Evolutionary conservation across 2,113 vertebrate genomes (phyloP).

Genomic region (Rhinoptilus africanus): DNA sequence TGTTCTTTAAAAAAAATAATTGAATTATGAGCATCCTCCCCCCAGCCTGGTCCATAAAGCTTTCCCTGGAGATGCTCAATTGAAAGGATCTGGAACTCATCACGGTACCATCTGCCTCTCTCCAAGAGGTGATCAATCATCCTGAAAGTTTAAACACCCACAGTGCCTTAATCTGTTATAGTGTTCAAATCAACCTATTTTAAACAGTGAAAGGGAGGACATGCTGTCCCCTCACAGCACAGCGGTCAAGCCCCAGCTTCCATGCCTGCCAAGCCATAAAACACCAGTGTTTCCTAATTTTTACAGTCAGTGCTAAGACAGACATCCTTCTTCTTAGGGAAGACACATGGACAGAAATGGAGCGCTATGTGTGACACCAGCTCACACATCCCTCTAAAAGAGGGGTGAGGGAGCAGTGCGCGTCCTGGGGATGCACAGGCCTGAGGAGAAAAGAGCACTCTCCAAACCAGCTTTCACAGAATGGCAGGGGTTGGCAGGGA

Average conservation of each 20-base stretch:
- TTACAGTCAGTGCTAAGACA: background rate
- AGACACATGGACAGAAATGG: background rate
- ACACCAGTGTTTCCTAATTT: background rate
- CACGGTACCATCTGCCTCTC: constrained; percentile 52
- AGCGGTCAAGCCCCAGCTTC: background rate
- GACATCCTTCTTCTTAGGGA: background rate
- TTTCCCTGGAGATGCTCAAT: constrained; percentile 25
- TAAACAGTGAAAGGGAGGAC: constrained; percentile 6
- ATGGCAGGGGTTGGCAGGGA: too few species aligned
- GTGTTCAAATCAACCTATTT: constrained; percentile 3
- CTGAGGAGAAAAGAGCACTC: background rate
- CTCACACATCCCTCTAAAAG: rapidly evolving
- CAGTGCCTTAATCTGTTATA: background rate
- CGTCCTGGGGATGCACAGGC: rapidly evolving
- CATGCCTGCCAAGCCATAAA: background rate
- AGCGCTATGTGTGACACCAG: background rate
- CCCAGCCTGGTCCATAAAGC: constrained; percentile 1
- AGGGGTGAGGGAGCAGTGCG: background rate
- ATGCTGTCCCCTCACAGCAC: background rate
- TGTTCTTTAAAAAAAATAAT: background rate
- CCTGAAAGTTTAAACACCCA: constrained; percentile 51
- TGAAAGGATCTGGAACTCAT: constrained; percentile 54
- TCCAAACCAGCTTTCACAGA: background rate
- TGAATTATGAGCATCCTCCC: background rate
- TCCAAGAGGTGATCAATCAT: constrained; percentile 45